Percentiles rank a stretch among this genome's conserved stretches.
Evolutionary conservation across 2,113 vertebrate species (phyloP).

Genomic region (Toxotes jaculatrix): DNA sequence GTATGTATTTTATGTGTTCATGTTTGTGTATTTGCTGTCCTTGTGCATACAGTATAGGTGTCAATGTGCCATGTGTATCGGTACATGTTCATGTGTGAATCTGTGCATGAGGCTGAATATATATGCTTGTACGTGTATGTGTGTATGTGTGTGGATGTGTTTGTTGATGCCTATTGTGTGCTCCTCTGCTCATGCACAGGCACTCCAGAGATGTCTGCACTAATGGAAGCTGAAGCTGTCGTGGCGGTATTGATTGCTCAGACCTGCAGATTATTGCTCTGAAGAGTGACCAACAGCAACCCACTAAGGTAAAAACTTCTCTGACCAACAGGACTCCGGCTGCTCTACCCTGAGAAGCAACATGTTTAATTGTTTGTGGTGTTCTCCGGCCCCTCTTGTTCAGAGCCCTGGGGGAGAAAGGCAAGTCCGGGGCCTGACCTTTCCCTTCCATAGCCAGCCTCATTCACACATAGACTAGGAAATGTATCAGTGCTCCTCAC

Average conservation of each 20-base stretch:
- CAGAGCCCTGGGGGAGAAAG: slow-evolving; percentile 81
- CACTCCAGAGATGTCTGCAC: slow-evolving; percentile 75
- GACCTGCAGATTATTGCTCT: slow-evolving; percentile 86
- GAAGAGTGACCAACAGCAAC: slow-evolving; percentile 86
- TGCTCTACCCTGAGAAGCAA: slow-evolving; percentile 78
- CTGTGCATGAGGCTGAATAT: slow-evolving; percentile 76
- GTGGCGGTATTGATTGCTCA: slow-evolving; percentile 84
- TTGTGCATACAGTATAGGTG: background rate
- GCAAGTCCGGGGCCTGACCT: slow-evolving; percentile 84
- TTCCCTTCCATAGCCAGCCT: slow-evolving; percentile 78
- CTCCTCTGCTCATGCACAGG: slow-evolving; percentile 79
- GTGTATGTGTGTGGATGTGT: slow-evolving; percentile 38
- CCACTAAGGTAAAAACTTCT: slow-evolving; percentile 80
- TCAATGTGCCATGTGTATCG: slow-evolving; percentile 18
- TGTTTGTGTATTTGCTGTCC: slow-evolving; percentile 2
- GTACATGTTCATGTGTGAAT: slow-evolving; percentile 49
- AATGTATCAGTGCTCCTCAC: slow-evolving; percentile 82
- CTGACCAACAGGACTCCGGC: slow-evolving; percentile 72
- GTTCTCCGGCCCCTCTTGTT: slow-evolving; percentile 79
- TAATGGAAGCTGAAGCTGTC: slow-evolving; percentile 82
- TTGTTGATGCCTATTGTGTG: slow-evolving; percentile 69
- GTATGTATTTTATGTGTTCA: background rate
- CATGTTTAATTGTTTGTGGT: slow-evolving; percentile 88
- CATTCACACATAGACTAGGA: slow-evolving; percentile 83
- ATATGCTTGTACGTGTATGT: slow-evolving; percentile 50